phyloP scores from a whole-genome alignment of 2,797 vertebrate species.

The Catharus ustulatus region DNA sequence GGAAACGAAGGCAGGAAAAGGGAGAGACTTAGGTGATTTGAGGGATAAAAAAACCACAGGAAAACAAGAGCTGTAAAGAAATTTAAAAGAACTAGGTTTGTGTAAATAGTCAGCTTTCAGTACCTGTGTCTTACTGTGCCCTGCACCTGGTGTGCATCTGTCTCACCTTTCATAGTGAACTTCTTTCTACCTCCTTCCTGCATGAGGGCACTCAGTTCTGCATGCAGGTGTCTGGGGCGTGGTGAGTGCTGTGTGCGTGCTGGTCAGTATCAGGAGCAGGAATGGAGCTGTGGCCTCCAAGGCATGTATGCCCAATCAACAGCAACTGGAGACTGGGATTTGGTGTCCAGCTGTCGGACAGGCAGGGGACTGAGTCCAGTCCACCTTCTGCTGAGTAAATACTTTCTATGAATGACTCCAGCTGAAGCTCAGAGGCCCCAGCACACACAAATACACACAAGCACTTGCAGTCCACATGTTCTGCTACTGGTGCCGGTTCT shows the following conservation, averaged over 20 bases:
- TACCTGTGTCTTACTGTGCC: not conserved
- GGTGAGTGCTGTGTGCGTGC: not conserved
- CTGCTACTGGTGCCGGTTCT: not conserved
- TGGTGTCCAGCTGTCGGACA: rapidly evolving
- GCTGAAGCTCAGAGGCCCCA: not conserved
- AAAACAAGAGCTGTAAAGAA: not conserved
- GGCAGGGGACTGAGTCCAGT: not conserved
- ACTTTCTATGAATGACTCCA: not conserved
- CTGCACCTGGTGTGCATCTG: not conserved
- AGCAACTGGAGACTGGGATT: not conserved
- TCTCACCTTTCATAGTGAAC: not conserved
- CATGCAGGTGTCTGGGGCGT: no score
- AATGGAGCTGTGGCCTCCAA: not conserved
- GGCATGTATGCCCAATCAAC: no score
- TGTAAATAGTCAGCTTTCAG: not conserved
- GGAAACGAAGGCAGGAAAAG: not conserved
- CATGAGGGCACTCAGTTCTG: not conserved
- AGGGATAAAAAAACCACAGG: not conserved
- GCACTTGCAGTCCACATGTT: rapidly evolving
- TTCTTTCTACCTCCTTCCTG: not conserved
- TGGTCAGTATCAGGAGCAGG: not conserved
- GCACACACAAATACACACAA: not conserved
- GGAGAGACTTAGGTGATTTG: not conserved
- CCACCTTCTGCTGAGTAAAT: not conserved
- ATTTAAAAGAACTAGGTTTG: not conserved